Evolutionary conservation across 2,888 invertebrate species (phyloP), one percentile per base, ranked within the genome.

Genomic region (Pocota personata): DNA sequence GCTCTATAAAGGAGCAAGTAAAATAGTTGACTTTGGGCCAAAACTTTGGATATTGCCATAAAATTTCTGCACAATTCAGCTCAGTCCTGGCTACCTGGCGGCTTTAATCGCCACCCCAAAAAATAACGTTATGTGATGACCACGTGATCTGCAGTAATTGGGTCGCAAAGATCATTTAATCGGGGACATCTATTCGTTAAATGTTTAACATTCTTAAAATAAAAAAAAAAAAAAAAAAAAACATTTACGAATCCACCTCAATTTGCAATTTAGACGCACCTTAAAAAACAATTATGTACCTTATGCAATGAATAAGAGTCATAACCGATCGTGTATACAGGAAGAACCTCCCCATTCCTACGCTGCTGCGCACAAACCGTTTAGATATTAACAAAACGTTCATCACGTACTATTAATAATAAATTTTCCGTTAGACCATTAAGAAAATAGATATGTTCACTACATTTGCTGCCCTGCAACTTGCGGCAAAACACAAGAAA

Each of bases 391-490:
- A 52, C 37, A 37, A 50, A 48, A 48, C 8, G 14, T 40, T 40
- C 21, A 14, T 73, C 73, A 73, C 62, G 78, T 69, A 46, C 73
- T 21, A 30, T 19, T 32, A 58, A 40, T 57, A 43, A 50, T 48
- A 35, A 14, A 30, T 52, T 52, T 27, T 32, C 78, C 78, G 78
- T 84, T 84, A 84, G 60, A 50, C 43, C 21, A 58, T 71, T 69
- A 52, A 43, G 52, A 71, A 46, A 48, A 62, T 43, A 16, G 10
- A 19, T 71, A 7, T 32, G 14, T 27, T 46, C 64, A 55, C 30
- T 14, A 21, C 50, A 30, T 32, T 48, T 16, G 24, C 6, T 24
- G 14, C 46, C 10, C 10, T 30, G 2, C 19, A 24, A 55, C 48
- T 35, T 21, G 55, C 46, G 52, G 32, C 32, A 62, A 52, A 60